Evolutionary conservation across 2,888 invertebrate genomes (phyloP).

Genomic region (Aquatica leii): DNA sequence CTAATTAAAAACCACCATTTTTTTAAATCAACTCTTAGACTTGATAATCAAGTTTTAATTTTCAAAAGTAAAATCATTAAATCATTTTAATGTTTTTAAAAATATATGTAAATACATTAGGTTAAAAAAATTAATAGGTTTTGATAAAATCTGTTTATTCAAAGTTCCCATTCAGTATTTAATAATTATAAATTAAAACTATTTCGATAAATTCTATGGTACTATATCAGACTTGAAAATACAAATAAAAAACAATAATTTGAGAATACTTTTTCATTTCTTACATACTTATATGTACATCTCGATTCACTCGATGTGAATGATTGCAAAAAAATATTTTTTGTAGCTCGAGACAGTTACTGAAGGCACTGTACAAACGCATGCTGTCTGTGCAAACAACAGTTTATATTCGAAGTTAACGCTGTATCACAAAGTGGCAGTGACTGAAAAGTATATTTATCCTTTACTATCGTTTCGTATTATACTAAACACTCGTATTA

Average conservation of each 20-base stretch:
- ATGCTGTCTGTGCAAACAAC: conserved; percentile 31
- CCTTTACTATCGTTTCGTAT: conserved; percentile 24
- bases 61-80: too few species aligned
- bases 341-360: conserved; percentile 36
- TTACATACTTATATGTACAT: conserved; percentile 27
- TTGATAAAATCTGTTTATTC: conserved; percentile 24
- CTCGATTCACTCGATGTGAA: conserved; percentile 24
- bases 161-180: conserved; percentile 34
- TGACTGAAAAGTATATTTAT: conserved; percentile 42
- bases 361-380: conserved; percentile 36
- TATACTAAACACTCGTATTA: conserved; percentile 27
- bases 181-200: conserved; percentile 26
- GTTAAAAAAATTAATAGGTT: not conserved
- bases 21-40: too few species aligned
- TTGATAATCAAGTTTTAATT: too few species aligned
- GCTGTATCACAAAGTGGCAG: conserved; percentile 57
- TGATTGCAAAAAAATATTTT: conserved; percentile 34
- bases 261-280: conserved; percentile 26
- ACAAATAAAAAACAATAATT: conserved; percentile 18
- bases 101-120: too few species aligned
- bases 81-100: too few species aligned
- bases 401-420: conserved; percentile 37
- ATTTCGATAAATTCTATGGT: conserved; percentile 33
- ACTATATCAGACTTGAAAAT: conserved; percentile 43
- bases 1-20: too few species aligned